phyloP scores from a whole-genome alignment of 1,140 invertebrate genomes.

The Hycleus phaleratus region DNA sequence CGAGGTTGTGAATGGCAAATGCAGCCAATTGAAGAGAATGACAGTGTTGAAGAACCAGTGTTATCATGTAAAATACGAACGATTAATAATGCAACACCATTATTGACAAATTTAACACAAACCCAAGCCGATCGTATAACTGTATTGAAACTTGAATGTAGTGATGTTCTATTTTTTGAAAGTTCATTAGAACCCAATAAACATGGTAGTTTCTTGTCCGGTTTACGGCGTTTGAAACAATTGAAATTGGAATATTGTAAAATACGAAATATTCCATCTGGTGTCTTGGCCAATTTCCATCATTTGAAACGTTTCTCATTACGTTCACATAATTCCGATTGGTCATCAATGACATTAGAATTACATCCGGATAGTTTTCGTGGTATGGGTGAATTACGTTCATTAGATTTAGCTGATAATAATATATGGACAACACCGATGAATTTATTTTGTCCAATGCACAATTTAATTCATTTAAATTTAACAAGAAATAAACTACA shows the following conservation, averaged over 20 bases:
- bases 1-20: slow-evolving; percentile 61
- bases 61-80: slow-evolving; percentile 64
- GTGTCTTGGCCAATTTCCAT: slow-evolving; percentile 56
- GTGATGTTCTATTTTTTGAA: slow-evolving; percentile 72
- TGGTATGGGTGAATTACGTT: slow-evolving; percentile 58
- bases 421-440: slow-evolving; percentile 70
- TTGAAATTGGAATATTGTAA: slow-evolving; percentile 72
- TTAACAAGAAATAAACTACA: slow-evolving; percentile 70
- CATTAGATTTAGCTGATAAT: slow-evolving; percentile 69
- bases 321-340: slow-evolving; percentile 70
- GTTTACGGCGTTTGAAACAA: slow-evolving; percentile 57
- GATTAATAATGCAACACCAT: slow-evolving; percentile 59
- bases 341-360: slow-evolving; percentile 70
- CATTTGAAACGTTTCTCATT: slow-evolving; percentile 61
- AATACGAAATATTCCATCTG: slow-evolving; percentile 62
- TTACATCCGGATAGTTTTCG: slow-evolving; percentile 61
- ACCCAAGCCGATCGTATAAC: slow-evolving; percentile 57
- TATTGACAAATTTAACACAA: slow-evolving; percentile 59
- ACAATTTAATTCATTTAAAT: slow-evolving; percentile 61
- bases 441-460: slow-evolving; percentile 66
- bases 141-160: slow-evolving; percentile 65
- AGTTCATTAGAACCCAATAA: slow-evolving; percentile 55
- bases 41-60: slow-evolving; percentile 44
- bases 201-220: slow-evolving; percentile 53
- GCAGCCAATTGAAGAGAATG: slow-evolving; percentile 45